A percentile compares a stretch with the other conserved stretches of the same genome.
Conservation (phyloP, 2,113 vertebrate species). For the Pelecanus crispus region DNA sequence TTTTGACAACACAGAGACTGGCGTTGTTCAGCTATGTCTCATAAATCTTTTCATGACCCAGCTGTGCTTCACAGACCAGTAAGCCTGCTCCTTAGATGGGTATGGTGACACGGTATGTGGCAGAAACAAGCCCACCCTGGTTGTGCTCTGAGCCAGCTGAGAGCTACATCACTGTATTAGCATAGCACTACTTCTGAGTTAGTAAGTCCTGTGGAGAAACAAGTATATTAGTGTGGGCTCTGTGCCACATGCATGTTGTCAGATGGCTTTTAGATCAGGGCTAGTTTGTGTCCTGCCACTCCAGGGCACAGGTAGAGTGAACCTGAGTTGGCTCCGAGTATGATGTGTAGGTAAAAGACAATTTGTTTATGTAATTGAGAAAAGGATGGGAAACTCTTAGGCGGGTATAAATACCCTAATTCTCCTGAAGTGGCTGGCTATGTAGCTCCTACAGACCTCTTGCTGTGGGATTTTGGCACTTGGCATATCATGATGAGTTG, state of each 20-base stretch:
- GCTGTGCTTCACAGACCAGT: neutral
- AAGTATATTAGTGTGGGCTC: neutral
- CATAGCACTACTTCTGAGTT: neutral
- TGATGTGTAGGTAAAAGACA: neutral
- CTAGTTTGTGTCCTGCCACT: neutral
- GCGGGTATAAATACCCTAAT: neutral
- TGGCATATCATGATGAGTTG: accelerated
- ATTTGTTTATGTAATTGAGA: neutral
- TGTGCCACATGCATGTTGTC: neutral
- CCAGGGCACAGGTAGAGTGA: neutral
- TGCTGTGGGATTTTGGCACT: neutral
- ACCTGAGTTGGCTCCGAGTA: accelerated
- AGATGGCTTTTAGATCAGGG: neutral
- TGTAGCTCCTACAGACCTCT: neutral
- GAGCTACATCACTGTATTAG: neutral
- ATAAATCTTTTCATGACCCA: neutral
- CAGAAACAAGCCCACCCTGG: neutral
- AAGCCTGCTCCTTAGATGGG: neutral
- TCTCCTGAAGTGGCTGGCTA: neutral
- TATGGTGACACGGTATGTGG: neutral
- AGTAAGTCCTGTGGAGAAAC: neutral
- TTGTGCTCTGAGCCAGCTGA: neutral
- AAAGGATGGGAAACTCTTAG: neutral
- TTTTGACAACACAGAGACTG: neutral
- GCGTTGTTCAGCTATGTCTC: accelerated